Percentiles rank a stretch among this genome's conserved stretches.
These are phyloP conservation scores for Tinamus major DNA, from an alignment of 2,797 vertebrate species.

Conservation along the genomic window DNA sequence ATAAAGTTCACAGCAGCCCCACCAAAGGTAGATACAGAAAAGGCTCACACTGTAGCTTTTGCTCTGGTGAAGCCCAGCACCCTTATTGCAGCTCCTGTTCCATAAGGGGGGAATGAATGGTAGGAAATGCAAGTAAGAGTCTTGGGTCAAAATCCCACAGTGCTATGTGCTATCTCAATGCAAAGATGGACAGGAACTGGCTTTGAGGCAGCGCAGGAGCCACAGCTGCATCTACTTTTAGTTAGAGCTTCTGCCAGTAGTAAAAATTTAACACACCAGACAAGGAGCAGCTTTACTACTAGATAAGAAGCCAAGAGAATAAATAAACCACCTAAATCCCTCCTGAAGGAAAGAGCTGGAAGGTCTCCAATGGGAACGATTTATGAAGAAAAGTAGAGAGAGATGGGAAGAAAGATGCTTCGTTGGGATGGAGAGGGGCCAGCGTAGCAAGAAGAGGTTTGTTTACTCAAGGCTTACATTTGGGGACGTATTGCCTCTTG, in stretches of 20 bases:
- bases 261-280: slow-evolving; percentile 35
- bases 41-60: neutral
- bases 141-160: neutral
- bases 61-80: neutral
- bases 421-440: neutral
- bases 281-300: slow-evolving; percentile 3
- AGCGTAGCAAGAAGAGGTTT: slow-evolving; percentile 1
- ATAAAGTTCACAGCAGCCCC: neutral
- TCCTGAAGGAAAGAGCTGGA: slow-evolving; percentile 17
- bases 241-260: slow-evolving; percentile 22
- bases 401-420: slow-evolving; percentile 12
- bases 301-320: neutral
- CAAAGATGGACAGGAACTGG: neutral
- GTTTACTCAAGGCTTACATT: slow-evolving; percentile 28
- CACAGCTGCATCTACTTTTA: slow-evolving; percentile 42
- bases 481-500: neutral
- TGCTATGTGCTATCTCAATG: rapidly evolving
- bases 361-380: slow-evolving; percentile 7
- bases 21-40: neutral
- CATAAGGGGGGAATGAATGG: neutral
- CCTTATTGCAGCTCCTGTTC: neutral
- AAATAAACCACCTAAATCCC: slow-evolving; percentile 40
- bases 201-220: neutral
- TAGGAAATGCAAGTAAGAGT: neutral
- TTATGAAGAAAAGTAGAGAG: neutral